A percentile compares a stretch with the other conserved stretches of the same genome.
These are phyloP conservation scores for Actinia tenebrosa DNA, from an alignment of 64 coral and sea anemone genomes.

Conservation along the genomic window DNA sequence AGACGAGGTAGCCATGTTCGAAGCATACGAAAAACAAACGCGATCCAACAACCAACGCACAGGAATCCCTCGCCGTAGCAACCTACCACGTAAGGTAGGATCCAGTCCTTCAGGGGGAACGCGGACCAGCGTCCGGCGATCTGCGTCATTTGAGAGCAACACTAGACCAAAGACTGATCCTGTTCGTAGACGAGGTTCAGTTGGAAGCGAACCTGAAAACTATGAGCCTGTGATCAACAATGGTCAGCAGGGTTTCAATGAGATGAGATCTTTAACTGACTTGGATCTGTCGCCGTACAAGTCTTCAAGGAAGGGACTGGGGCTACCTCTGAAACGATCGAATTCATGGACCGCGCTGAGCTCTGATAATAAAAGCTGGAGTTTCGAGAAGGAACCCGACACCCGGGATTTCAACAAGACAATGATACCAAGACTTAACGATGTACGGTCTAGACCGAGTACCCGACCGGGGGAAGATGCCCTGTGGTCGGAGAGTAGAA, in stretches of 20 bases:
- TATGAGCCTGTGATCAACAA: background rate
- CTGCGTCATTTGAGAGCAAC: slow-evolving; percentile 82
- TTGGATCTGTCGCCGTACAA: slow-evolving; percentile 64
- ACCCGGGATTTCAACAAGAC: background rate
- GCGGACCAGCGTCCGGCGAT: slow-evolving; percentile 67
- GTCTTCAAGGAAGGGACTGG: background rate
- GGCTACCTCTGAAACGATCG: slow-evolving; percentile 48
- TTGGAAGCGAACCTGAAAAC: background rate
- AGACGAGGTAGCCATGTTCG: slow-evolving; percentile 90
- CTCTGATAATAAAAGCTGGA: slow-evolving; percentile 20
- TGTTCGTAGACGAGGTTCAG: background rate
- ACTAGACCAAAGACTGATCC: slow-evolving; percentile 39
- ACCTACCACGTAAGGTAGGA: background rate
- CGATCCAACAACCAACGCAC: slow-evolving; percentile 30
- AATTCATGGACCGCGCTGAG: slow-evolving; percentile 78
- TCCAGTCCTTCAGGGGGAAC: slow-evolving; percentile 14
- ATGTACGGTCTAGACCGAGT: slow-evolving; percentile 33
- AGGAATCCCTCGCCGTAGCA: slow-evolving; percentile 46
- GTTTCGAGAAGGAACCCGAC: background rate
- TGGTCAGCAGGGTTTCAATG: slow-evolving; percentile 20
- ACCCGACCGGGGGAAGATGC: slow-evolving; percentile 32
- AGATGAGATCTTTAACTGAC: slow-evolving; percentile 59
- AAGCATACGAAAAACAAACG: slow-evolving; percentile 57
- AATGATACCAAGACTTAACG: background rate
- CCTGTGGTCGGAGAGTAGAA: background rate